Percentiles rank a stretch among this genome's conserved stretches.
phyloP scores from a whole-genome alignment of 2,888 invertebrate species.

The Lamellibrachia columna region DNA sequence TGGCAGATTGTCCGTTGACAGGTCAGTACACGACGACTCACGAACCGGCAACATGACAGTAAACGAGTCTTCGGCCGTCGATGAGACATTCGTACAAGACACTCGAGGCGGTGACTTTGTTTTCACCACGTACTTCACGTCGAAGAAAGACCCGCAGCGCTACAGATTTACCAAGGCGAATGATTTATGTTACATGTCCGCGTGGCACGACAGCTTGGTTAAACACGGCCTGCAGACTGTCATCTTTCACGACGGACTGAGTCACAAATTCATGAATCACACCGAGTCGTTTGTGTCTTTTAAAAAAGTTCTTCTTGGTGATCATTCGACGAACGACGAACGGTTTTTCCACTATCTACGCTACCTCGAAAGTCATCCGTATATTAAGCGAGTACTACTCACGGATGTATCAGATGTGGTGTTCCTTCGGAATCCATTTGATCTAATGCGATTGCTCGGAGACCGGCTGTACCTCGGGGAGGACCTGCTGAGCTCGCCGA shows the following conservation, averaged over 20 bases:
- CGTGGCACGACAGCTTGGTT: background rate
- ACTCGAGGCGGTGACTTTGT: background rate
- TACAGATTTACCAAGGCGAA: background rate
- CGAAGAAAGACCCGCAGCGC: conserved; percentile 20
- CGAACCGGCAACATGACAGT: too few species aligned
- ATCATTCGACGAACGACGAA: background rate
- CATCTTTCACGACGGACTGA: conserved; percentile 17
- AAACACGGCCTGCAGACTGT: background rate
- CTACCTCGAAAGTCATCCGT: conserved; percentile 7
- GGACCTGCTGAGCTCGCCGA: background rate
- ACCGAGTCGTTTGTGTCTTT: background rate
- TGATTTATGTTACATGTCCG: background rate
- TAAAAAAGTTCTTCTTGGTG: background rate
- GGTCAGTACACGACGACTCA: too few species aligned
- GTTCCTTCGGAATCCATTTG: conserved; percentile 18
- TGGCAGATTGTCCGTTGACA: too few species aligned
- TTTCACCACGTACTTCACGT: background rate
- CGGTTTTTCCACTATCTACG: conserved; percentile 13
- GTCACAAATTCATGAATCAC: background rate
- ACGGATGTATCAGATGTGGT: conserved; percentile 18
- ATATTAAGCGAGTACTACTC: background rate
- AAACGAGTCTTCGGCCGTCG: too few species aligned
- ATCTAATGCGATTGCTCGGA: background rate
- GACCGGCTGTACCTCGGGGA: conserved; percentile 20
- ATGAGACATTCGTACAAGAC: background rate